Percentiles rank a stretch among this genome's conserved stretches.
phyloP scores from a whole-genome alignment of 1,140 invertebrate species.

The Ptiloglossa arizonensis region DNA sequence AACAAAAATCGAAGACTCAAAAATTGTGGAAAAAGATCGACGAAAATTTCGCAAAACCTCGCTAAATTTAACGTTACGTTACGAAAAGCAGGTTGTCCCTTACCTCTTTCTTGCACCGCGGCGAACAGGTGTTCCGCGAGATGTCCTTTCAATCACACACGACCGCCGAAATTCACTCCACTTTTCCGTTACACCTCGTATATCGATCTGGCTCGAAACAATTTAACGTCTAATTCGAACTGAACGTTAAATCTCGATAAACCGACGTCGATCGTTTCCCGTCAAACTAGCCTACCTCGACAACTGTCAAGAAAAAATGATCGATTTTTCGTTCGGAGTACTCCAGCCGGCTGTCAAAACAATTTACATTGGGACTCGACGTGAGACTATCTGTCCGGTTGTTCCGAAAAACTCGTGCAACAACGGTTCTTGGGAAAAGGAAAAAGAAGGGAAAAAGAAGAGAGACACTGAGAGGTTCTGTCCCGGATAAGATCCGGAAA shows the following conservation, averaged over 20 bases:
- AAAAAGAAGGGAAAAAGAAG: not conserved
- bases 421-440: not conserved
- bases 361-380: not conserved
- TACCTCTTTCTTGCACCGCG: slow-evolving; percentile 5
- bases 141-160: slow-evolving; percentile 1
- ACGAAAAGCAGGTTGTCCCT: not conserved
- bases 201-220: not conserved
- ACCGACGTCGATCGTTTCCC: not conserved
- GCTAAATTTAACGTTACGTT: no score
- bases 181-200: not conserved
- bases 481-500: no score
- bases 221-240: not conserved
- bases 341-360: not conserved
- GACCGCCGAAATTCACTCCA: not conserved
- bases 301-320: no score
- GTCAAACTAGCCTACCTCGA: not conserved
- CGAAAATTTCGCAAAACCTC: not conserved
- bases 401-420: not conserved
- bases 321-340: not conserved
- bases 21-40: not conserved
- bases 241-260: not conserved
- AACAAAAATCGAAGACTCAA: not conserved
- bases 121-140: slow-evolving; percentile 10
- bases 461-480: not conserved
- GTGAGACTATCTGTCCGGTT: not conserved